Evolutionary conservation across 2,888 invertebrate species (phyloP), one percentile per base, ranked within the genome.

Genomic region (Philereme transversata): DNA sequence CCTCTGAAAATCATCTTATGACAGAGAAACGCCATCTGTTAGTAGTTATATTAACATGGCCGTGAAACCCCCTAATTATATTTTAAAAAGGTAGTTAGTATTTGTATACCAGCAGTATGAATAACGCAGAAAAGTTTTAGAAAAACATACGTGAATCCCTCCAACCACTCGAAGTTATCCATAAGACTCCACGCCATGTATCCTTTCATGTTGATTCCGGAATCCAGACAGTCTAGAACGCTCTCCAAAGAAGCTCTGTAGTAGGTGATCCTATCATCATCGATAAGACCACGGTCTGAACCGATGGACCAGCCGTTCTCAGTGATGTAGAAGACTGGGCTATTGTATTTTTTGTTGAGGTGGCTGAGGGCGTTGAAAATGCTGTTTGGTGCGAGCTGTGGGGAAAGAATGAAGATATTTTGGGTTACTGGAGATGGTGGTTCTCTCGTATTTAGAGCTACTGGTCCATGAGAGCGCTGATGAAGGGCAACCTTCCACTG

Each of bases 131-230:
- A 11, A 9, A 5, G 44, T 2, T 6, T 5, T 9, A 11, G 5
- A 22, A 10, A 22, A 6, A 84, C 92, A 90, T 77, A 93, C 90
- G 79, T 82, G 69, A 93, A 95, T 44, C 95, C 95, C 50, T 79
- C 71, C 60, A 83, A 79, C 94, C 95, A 95, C 76, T 95, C 95
- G 69, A 95, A 94, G 75, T 94, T 95, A 71, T 95, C 95, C 86
- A 95, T 87, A 5, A 95, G 79, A 62, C 93, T 94, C 94, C 95
- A 95, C 2, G 92, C 92, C 65, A 93, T 93, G 77, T 94, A 95
- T 0, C 93, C 94, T 53, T 78, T 81, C 0, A 93, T 80, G 35
- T 88, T 81, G 22, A 92, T 85, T 0, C 91, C 92, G 34, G 86
- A 91, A 5, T 92, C 88, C 8, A 93, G 68, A 0, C 85, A 80